Percentiles rank a stretch among this genome's conserved stretches.
phyloP scores from a whole-genome alignment of 2,888 invertebrate species.

The Chloroclystis v-ata region DNA sequence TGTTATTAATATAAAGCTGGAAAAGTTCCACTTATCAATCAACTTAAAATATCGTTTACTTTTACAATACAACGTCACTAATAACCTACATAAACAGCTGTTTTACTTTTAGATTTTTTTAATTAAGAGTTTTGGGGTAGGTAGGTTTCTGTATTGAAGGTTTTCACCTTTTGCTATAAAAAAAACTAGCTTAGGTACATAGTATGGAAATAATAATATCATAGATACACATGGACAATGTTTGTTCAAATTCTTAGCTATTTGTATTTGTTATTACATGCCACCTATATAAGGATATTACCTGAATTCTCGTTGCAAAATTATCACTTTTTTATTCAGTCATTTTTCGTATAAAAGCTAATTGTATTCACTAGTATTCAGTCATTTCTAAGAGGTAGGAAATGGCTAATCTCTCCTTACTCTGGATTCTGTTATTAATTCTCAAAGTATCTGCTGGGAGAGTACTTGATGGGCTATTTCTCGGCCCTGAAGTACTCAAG shows the following conservation, averaged over 20 bases:
- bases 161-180: no score
- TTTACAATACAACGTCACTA: no score
- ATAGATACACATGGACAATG: no score
- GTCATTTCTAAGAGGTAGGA: conserved; percentile 27
- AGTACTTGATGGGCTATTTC: conserved; percentile 43
- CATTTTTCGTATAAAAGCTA: conserved; percentile 12
- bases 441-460: conserved; percentile 33
- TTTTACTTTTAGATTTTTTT: no score
- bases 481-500: conserved; percentile 56
- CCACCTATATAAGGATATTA: neutral
- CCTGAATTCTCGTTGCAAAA: conserved; percentile 21
- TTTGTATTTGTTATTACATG: conserved; percentile 16
- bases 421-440: conserved; percentile 38
- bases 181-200: no score
- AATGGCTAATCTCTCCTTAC: conserved; percentile 45
- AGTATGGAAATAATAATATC: no score
- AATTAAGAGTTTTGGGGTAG: no score
- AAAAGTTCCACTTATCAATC: no score
- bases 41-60: no score
- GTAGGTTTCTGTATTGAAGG: no score
- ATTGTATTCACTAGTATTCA: conserved; percentile 13
- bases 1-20: neutral
- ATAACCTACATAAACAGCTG: no score
- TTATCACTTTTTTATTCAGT: conserved; percentile 30
- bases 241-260: conserved; percentile 13